Base-by-base conservation (phyloP, 2,797 vertebrate species). In the Micromesistius poutassou region DNA sequence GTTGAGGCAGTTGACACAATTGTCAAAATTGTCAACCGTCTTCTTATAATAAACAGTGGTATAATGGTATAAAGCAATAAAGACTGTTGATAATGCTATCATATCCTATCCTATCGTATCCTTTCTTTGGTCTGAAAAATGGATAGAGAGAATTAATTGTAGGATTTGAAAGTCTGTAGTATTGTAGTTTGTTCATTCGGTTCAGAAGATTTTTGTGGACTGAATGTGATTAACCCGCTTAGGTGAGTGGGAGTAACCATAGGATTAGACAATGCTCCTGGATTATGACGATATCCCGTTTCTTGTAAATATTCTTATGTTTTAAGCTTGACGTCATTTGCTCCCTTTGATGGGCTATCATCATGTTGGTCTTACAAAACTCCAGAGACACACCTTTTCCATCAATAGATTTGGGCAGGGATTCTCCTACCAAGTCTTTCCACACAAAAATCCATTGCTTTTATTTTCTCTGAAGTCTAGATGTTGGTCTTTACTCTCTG, bases 401-500 rank as follows among this genome's bases (percentile, higher is more conserved):
- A 25, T 28, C 2, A 1, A 9, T 68, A 12, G 62, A 68, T 68
- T 68, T 25, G 25, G 55, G 55, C 62, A 68, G 62, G 62, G 62
- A 68, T 68, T 28, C n/a, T 68, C 8, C 62, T 28, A 4, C 62
- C 2, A 8, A 1, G 62, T 68, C 22, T 62, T 5, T 62, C 19
- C 19, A n/a, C 19, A n/a, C 13, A 22, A 55, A 62, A 62, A n/a
- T 9, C 55, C 14, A 25, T n/a, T n/a, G 22, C n/a, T 68, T 68
- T 68, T 30, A 68, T 68, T 68, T 28, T 28, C 62, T 68, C 9
- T 62, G 22, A 62, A 62, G 22, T 22, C 55, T 25, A 62, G 62
- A 28, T 66, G 33, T 76, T 79, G 79, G 79, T 87, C 78, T 25
- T 30, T 74, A 78, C 77, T 72, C 84, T 72, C 74, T 80, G 76